Percentiles rank a stretch among this genome's conserved stretches.
These are phyloP conservation scores for Dusona sp. DNA, from an alignment of 2,888 invertebrate genomes.

Conservation along the genomic window DNA sequence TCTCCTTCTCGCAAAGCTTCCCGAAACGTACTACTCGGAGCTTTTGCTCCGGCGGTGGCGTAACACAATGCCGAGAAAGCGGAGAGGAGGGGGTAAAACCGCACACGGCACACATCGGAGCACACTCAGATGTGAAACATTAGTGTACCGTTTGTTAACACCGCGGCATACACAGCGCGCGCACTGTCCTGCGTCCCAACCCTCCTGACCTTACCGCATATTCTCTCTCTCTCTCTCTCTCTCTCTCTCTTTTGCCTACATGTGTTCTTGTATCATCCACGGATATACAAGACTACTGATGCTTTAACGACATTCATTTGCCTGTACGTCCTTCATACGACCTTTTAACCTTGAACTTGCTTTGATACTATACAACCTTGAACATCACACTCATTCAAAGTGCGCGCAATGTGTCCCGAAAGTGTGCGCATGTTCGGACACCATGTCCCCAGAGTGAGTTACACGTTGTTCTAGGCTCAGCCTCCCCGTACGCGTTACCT, in stretches of 20 bases:
- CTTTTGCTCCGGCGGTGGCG: conserved; percentile 79
- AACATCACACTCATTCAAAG: conserved; percentile 22
- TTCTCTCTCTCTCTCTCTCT: conserved; percentile 20
- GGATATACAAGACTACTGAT: neutral
- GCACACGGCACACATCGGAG: conserved; percentile 72
- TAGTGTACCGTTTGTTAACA: conserved; percentile 84
- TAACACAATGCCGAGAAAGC: conserved; percentile 70
- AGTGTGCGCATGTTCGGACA: conserved; percentile 39
- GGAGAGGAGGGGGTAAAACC: conserved; percentile 22
- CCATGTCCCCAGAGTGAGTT: conserved; percentile 7
- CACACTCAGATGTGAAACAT: conserved; percentile 82
- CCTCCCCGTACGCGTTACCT: neutral
- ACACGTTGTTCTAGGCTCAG: neutral
- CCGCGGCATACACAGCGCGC: conserved; percentile 82
- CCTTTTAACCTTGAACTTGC: conserved; percentile 12
- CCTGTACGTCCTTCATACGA: neutral
- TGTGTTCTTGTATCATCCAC: conserved; percentile 10
- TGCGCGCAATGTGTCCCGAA: conserved; percentile 54
- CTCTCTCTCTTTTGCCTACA: conserved; percentile 21
- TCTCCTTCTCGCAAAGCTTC: conserved; percentile 53
- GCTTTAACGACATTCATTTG: neutral
- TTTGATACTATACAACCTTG: conserved; percentile 2
- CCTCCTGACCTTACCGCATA: conserved; percentile 16
- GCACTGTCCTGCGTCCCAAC: conserved; percentile 59
- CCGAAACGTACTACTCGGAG: conserved; percentile 77